Base-by-base conservation (phyloP, 2,113 vertebrate species). In the Brachirus orientalis region DNA sequence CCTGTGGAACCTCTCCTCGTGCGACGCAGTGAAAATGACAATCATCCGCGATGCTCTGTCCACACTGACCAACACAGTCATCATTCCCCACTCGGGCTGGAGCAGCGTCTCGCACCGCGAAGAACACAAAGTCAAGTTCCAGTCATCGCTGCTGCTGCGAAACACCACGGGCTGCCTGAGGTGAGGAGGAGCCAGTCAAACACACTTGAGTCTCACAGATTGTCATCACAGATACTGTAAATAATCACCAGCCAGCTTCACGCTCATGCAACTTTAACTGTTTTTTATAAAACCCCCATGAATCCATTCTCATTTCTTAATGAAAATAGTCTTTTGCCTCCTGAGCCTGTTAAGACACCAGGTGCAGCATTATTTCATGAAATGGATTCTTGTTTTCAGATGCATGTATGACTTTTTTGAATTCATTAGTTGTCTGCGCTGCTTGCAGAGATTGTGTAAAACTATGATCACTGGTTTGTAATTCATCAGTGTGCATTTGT, bases 81-180 rank as follows among this genome's bases (percentile, higher is more conserved):
- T 99, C 40, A 95, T 99, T 91, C 98, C 98, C 3, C 97, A 99
- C 81, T 99, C 98, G 0, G 96, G 97, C n/a, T 98, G 97, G 96
- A 98, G 96, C 94, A 96, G 92, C 67, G 90, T 93, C 43, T 94
- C 90, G 73, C 89, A 97, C 93, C 84, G 96, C 43, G 96, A 98
- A 6, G 95, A 98, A 62, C 95, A 96, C 81, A 97, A 97, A 80
- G 95, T 96, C 45, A 98, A 98, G 80, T 96, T 99, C 73, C 96
- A 98, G 89, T 95, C 96, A 12, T 99, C 98, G 6, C 88, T 96
- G 4, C 96, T 98, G 75, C 92, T 99, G 8, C 94, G 97, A 53
- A 99, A 99, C 79, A 98, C 97, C 4, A 97, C 96, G 5, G 98
- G 98, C 77, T 99, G 98, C 73, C 93, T 99, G 77, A 96, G 98